These are phyloP conservation scores for Pleuronectes platessa DNA, from an alignment of 2,113 vertebrate species.

Conservation along the genomic window DNA sequence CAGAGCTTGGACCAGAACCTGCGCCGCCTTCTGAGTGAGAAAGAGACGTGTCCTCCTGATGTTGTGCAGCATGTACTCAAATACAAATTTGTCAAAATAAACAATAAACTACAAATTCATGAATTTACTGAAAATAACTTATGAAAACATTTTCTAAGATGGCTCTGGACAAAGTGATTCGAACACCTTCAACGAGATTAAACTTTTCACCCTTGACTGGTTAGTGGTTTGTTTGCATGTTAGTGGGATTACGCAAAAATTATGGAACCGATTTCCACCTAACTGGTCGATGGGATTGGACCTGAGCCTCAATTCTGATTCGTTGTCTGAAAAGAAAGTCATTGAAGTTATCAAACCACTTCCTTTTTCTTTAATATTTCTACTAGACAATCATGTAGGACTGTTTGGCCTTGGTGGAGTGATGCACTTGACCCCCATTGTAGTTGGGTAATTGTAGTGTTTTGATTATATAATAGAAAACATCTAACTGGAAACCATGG, in stretches of 20 bases:
- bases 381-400: background rate
- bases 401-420: background rate
- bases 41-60: too few species aligned
- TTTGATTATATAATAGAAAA: background rate
- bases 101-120: too few species aligned
- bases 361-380: background rate
- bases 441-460: too few species aligned
- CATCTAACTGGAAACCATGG: background rate
- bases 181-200: too few species aligned
- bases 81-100: too few species aligned
- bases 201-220: too few species aligned
- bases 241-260: background rate
- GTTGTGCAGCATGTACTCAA: too few species aligned
- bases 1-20: too few species aligned
- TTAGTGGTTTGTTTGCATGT: background rate
- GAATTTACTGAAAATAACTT: too few species aligned
- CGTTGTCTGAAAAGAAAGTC: background rate
- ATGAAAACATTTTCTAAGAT: too few species aligned
- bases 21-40: too few species aligned
- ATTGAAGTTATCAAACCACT: background rate
- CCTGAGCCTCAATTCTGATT: background rate
- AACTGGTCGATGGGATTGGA: background rate
- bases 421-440: background rate
- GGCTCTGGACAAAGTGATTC: too few species aligned
- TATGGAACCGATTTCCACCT: background rate